phyloP scores from a whole-genome alignment of 1,140 invertebrate species.

The Heliconius hermathena region DNA sequence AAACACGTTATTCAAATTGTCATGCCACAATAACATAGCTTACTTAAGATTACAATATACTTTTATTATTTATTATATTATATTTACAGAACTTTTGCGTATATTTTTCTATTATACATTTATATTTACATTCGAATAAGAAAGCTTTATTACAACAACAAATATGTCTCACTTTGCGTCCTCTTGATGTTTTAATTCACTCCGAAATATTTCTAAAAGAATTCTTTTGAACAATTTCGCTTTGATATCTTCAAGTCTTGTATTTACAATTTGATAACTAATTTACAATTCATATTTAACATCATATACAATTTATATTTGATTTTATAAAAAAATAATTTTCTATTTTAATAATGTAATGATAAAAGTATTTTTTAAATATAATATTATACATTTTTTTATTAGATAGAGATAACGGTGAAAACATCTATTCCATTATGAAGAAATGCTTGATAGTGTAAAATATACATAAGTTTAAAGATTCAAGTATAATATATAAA shows the following conservation, averaged over 20 bases:
- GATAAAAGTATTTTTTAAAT: neutral
- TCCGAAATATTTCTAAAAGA: conserved; percentile 17
- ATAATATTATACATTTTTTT: neutral
- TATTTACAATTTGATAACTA: conserved; percentile 22
- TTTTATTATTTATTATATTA: conserved; percentile 16
- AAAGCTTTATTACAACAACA: conserved; percentile 23
- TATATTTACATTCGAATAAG: conserved; percentile 31
- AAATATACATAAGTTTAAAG: neutral
- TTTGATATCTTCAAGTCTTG: conserved; percentile 15
- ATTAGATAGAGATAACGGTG: neutral
- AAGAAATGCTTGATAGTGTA: neutral
- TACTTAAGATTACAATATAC: neutral
- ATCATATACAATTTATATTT: conserved; percentile 20
- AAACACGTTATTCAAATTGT: conserved; percentile 22
- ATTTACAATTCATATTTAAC: conserved; percentile 23
- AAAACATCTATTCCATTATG: neutral
- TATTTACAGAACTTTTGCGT: neutral
- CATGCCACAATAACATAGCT: conserved; percentile 22
- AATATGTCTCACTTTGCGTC: conserved; percentile 24
- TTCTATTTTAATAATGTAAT: neutral
- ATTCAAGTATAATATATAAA: neutral
- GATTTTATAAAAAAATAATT: conserved; percentile 9
- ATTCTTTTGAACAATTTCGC: conserved; percentile 23
- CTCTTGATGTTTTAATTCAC: conserved; percentile 22
- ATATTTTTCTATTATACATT: neutral